These are phyloP conservation scores for Karalla daura DNA, from an alignment of 2,797 vertebrate species.

Conservation along the genomic window DNA sequence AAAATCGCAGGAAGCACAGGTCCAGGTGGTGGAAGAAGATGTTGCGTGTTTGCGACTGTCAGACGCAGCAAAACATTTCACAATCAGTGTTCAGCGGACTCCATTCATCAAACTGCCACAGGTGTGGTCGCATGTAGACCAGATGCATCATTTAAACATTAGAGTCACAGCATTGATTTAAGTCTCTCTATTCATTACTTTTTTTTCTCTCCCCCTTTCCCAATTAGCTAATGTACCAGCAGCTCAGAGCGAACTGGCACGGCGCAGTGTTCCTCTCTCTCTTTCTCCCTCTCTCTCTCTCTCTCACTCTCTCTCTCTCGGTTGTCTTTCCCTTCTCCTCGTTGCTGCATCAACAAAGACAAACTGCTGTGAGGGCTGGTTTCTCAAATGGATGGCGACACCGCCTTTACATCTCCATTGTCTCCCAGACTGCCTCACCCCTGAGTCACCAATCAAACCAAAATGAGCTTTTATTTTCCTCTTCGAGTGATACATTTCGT, in stretches of 20 bases:
- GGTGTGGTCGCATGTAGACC: background rate
- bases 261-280: too few relatives aligned
- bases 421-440: too few relatives aligned
- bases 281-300: slow-evolving; percentile 13
- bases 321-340: slow-evolving; percentile 13
- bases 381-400: background rate
- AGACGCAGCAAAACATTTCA: slow-evolving; percentile 25
- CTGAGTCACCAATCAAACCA: background rate
- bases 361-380: background rate
- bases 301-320: slow-evolving; percentile 24
- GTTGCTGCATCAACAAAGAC: slow-evolving; percentile 32
- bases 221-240: slow-evolving; percentile 59
- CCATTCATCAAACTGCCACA: slow-evolving; percentile 5
- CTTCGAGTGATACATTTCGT: too few relatives aligned
- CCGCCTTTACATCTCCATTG: too few relatives aligned
- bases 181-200: slow-evolving; percentile 21
- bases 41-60: slow-evolving; percentile 14
- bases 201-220: too few relatives aligned
- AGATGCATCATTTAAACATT: slow-evolving; percentile 43
- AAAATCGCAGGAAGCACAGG: slow-evolving; percentile 40
- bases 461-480: too few relatives aligned
- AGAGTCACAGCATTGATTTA: slow-evolving; percentile 50
- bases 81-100: slow-evolving; percentile 15
- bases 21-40: slow-evolving; percentile 24
- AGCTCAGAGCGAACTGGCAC: slow-evolving; percentile 32